Evolutionary conservation across 2,113 vertebrate genomes (phyloP).

Genomic region (Terrapene triunguis): DNA sequence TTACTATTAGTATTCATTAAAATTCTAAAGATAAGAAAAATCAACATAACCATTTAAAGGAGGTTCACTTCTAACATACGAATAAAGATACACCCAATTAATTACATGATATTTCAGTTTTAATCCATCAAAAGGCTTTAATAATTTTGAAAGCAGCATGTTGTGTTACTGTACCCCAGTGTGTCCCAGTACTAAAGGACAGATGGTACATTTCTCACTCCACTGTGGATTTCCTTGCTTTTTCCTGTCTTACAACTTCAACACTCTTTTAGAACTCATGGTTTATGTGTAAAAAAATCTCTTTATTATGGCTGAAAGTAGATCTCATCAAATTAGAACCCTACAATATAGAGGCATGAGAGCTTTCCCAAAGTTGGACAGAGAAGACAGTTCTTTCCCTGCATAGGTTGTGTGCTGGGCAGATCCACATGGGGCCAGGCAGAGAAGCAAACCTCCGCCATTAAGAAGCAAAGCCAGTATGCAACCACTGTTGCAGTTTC

Average conservation of each 20-base stretch:
- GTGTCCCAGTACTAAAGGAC: neutral
- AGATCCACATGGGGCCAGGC: neutral
- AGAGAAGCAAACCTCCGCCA: neutral
- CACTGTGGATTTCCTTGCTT: neutral
- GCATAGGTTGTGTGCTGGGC: neutral
- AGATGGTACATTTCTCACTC: neutral
- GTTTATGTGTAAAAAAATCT: neutral
- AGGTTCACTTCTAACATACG: neutral
- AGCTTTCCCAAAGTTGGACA: neutral
- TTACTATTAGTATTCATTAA: conserved; percentile 7
- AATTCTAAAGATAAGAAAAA: neutral
- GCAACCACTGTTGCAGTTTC: fast-evolving
- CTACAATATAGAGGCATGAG: neutral
- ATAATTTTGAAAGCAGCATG: neutral
- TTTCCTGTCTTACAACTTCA: neutral
- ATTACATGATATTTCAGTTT: neutral
- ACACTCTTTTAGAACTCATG: neutral
- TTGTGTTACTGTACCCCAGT: neutral
- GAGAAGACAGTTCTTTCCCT: neutral
- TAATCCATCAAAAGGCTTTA: neutral
- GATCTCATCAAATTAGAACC: conserved; percentile 6
- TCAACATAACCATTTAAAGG: neutral
- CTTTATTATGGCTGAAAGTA: neutral
- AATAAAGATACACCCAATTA: neutral
- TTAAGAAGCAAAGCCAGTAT: neutral